A percentile compares a stretch with the other conserved stretches of the same genome.
These are phyloP conservation scores for Tragulus kanchil DNA, from an alignment of 2,113 vertebrate genomes.

Conservation along the genomic window DNA sequence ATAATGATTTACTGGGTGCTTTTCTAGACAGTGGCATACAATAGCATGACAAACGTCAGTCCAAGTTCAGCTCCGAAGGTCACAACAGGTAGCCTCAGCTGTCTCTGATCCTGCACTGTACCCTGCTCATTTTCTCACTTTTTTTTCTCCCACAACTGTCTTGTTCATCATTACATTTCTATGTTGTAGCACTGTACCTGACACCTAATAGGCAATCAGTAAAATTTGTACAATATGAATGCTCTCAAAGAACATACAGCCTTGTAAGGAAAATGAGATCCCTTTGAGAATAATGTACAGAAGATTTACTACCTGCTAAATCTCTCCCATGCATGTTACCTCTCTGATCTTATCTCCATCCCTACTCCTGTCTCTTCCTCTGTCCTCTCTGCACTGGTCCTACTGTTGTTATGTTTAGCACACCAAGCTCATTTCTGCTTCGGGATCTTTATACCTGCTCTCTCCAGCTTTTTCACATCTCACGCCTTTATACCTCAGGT, in stretches of 20 bases:
- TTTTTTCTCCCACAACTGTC: background rate
- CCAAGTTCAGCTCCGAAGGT: background rate
- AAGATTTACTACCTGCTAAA: background rate
- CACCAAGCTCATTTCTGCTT: background rate
- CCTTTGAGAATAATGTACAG: background rate
- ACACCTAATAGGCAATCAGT: background rate
- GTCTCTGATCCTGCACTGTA: background rate
- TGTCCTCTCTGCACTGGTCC: background rate
- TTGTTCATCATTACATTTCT: background rate
- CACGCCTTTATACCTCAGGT: background rate
- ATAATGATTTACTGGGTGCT: background rate
- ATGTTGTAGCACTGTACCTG: background rate
- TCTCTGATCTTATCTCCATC: background rate
- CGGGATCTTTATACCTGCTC: background rate
- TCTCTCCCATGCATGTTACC: background rate
- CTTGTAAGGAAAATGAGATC: background rate
- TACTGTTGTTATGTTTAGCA: background rate
- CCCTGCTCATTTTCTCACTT: background rate
- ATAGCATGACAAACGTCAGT: background rate
- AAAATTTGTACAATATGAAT: constrained; percentile 6
- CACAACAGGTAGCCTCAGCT: background rate
- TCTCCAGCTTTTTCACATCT: background rate
- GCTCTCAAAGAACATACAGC: background rate
- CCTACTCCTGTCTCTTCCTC: background rate
- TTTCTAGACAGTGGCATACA: background rate